Base-by-base conservation (phyloP, 1,140 invertebrate species). In the Glossosoma conforme region DNA sequence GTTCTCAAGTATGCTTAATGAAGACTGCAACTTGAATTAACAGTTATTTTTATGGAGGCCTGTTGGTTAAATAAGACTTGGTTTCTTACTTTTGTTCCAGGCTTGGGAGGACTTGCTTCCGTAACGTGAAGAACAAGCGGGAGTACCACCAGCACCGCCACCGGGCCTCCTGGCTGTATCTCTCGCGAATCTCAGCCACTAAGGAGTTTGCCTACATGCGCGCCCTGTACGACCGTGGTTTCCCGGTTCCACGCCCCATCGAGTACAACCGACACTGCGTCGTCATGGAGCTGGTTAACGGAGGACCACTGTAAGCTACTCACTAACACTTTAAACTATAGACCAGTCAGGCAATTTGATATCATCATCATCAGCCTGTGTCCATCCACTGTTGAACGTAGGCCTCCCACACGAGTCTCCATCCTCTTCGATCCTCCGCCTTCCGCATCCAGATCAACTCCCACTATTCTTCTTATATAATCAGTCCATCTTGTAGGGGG, bases 201-300 rank as follows among this genome's bases (percentile, higher is more conserved):
- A 95, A 97, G 69, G 97, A 99, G 74, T 99, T 93, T 80, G 91
- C 95, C 1, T 99, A 97, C 63, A 93, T 99, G 91, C 95, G 92
- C 66, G 93, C 93, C 0, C 71, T 99, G 19, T 78, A 92, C 62
- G 86, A 95, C 10, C 75, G 90, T 64, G 86, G 83, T 15, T 98
- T 99, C 69, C 93, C 94, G 6, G 93, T 99, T 1, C 97, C 97
- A 0, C 86, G 87, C 65, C 95, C 97, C 1, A 81, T 98, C 25
- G 95, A 98, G 69, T 89, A 86, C 50, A 98, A 97, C 68, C 77
- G 97, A 42, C 96, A 99, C 76, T 96, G 93, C 66, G 87, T 99
- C 53, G 77, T 98, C 0, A 99, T 99, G 97, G 90, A 97, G 60
- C 71, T 97, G 8, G 81, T 99, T 21, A 71, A 82, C 58, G 88